Evolutionary conservation across 2,113 vertebrate species (phyloP), one percentile per base, ranked within the genome.

Genomic region (Otis tarda): DNA sequence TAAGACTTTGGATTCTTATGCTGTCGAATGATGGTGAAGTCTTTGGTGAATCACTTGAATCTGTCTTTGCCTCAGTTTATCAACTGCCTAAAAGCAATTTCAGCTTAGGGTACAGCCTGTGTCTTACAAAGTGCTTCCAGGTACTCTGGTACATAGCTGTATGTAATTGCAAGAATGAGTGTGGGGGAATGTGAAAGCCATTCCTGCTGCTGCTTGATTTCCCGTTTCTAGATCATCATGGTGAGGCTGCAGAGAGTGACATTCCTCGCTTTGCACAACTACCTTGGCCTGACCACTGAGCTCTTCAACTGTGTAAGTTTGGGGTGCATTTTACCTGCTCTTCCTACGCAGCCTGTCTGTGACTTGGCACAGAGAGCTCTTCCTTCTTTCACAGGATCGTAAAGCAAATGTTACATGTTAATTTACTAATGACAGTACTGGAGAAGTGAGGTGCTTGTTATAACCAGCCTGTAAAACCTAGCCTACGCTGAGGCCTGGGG

Each of bases 191-290:
- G 7, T 35, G 12, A 1, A 71, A 52, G 28, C 57, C 60, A 28
- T 21, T 61, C 39, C 24, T 56, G 0, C 22, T 59, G 65, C 31
- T 74, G 16, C 39, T 61, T 52, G 19, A 3, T 80, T 83, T 41
- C 61, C 41, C 33, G 1, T 59, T 68, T 56, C 70, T 83, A 99
- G 99, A 99, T 99, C 88, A 99, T 99, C 97, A 99, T 99, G 99
- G 99, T 99, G 50, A 98, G 99, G 80, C 98, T 99, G 45, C 99
- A 99, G 97, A 98, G 99, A 91, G 99, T 99, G 86, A 99, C 99
- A 0, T 99, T 99, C 88, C 97, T 99, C 5, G 99, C 99, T 37
- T 93, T 99, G 83, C 98, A 99, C 97, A 99, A 99, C 98, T 99
- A 99, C 97, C 98, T 99, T 14, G 99, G 99, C 30, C 98, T 99